A percentile compares a stretch with the other conserved stretches of the same genome.
Evolutionary conservation across 2,888 invertebrate species (phyloP).

Genomic region (Drosophila formosana): DNA sequence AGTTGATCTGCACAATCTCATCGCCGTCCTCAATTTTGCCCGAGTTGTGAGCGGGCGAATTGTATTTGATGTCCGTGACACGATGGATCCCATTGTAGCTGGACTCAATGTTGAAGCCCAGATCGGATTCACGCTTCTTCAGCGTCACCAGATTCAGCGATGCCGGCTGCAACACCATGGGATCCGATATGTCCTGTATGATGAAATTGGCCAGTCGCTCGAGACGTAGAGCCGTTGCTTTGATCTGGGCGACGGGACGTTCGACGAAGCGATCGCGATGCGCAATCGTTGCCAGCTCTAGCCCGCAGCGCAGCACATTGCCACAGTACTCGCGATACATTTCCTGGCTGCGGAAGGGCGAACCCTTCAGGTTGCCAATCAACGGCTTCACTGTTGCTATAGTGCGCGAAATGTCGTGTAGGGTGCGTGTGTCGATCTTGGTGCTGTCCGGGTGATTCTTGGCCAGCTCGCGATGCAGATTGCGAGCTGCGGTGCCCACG

Average conservation of each 20-base stretch:
- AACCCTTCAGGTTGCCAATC: slow-evolving; percentile 95
- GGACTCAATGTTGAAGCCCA: slow-evolving; percentile 95
- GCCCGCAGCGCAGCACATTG: slow-evolving; percentile 90
- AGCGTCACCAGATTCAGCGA: slow-evolving; percentile 95
- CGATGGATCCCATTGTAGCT: slow-evolving; percentile 92
- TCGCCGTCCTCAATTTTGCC: slow-evolving; percentile 97
- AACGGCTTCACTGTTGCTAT: slow-evolving; percentile 94
- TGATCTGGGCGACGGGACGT: slow-evolving; percentile 90
- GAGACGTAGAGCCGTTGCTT: slow-evolving; percentile 90
- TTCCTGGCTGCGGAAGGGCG: slow-evolving; percentile 83
- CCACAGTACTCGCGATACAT: slow-evolving; percentile 90
- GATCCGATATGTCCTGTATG: slow-evolving; percentile 94
- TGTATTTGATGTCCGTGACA: slow-evolving; percentile 95
- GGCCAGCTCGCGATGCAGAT: slow-evolving; percentile 90
- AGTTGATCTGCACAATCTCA: slow-evolving; percentile 96
- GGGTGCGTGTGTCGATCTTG: slow-evolving; percentile 91
- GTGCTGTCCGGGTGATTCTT: slow-evolving; percentile 86
- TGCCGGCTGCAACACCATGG: slow-evolving; percentile 95
- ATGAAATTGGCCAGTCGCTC: slow-evolving; percentile 93
- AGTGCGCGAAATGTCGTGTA: slow-evolving; percentile 94
- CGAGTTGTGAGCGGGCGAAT: slow-evolving; percentile 96
- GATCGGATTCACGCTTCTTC: slow-evolving; percentile 93
- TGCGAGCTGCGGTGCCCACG: slow-evolving; percentile 93
- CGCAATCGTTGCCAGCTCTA: slow-evolving; percentile 96
- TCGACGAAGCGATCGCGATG: slow-evolving; percentile 96